These are phyloP conservation scores for Varanus komodoensis DNA, from an alignment of 2,113 vertebrate species.

Conservation along the genomic window DNA sequence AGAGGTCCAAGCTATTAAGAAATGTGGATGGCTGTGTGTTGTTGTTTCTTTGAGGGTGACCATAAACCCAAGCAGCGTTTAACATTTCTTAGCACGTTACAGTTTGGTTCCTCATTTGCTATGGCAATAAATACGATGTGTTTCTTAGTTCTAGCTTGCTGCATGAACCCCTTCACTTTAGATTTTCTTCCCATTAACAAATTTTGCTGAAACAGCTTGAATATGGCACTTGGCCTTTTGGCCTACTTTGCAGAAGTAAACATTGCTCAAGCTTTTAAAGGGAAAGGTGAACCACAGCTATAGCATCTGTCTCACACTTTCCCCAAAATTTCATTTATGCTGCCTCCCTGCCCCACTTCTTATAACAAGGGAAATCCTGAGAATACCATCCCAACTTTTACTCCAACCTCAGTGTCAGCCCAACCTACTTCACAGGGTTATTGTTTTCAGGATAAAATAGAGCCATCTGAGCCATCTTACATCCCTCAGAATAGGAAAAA, in stretches of 20 bases:
- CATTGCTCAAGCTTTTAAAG: background rate
- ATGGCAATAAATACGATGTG: constrained; percentile 8
- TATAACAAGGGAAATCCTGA: background rate
- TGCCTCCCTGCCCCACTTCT: background rate
- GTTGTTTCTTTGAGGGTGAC: background rate
- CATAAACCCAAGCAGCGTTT: background rate
- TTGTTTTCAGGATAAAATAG: too few relatives aligned
- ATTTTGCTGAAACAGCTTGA: background rate
- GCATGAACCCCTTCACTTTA: background rate
- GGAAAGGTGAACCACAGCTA: too few relatives aligned
- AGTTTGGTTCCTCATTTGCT: background rate
- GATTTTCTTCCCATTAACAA: background rate
- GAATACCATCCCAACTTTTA: background rate
- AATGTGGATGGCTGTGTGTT: background rate
- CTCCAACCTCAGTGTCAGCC: background rate
- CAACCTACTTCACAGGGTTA: too few relatives aligned
- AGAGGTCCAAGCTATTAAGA: background rate
- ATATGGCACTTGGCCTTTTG: background rate
- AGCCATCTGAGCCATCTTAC: too few relatives aligned
- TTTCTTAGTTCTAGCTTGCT: constrained; percentile 6
- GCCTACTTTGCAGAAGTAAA: background rate
- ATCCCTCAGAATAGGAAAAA: too few relatives aligned
- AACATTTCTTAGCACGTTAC: background rate
- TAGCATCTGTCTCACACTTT: background rate
- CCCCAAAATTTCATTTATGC: background rate